phyloP scores from a whole-genome alignment of 2,113 vertebrate genomes.

The Vimba vimba region DNA sequence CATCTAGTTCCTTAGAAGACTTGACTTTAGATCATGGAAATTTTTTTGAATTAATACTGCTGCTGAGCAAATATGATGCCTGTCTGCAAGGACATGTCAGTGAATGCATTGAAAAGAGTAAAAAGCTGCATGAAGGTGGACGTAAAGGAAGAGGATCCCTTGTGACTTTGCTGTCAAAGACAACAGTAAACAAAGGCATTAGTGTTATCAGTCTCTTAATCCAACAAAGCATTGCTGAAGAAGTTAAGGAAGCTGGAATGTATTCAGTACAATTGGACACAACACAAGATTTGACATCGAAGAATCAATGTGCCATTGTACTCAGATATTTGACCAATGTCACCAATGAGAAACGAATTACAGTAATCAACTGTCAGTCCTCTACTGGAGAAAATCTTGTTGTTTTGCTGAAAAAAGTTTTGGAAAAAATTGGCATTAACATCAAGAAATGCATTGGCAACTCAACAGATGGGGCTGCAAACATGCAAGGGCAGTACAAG shows the following conservation, averaged over 20 bases:
- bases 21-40: neutral
- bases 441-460: neutral
- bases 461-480: neutral
- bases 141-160: neutral
- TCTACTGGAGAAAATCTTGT: too few species aligned
- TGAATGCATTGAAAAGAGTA: conserved; percentile 10
- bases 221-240: neutral
- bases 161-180: neutral
- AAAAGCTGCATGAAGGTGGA: neutral
- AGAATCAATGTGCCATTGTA: neutral
- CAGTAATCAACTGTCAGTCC: neutral
- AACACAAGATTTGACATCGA: conserved; percentile 38
- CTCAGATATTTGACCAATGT: neutral
- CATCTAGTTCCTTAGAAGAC: neutral
- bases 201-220: neutral
- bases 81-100: neutral
- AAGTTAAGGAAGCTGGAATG: conserved; percentile 41
- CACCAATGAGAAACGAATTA: neutral
- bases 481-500: neutral
- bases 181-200: neutral
- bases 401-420: neutral
- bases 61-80: neutral
- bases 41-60: neutral
- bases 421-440: neutral
- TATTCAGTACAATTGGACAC: conserved; percentile 43